Percentiles rank a stretch among this genome's conserved stretches.
Evolutionary conservation across 2,888 invertebrate species (phyloP).

Genomic region (Drosophila limbata): DNA sequence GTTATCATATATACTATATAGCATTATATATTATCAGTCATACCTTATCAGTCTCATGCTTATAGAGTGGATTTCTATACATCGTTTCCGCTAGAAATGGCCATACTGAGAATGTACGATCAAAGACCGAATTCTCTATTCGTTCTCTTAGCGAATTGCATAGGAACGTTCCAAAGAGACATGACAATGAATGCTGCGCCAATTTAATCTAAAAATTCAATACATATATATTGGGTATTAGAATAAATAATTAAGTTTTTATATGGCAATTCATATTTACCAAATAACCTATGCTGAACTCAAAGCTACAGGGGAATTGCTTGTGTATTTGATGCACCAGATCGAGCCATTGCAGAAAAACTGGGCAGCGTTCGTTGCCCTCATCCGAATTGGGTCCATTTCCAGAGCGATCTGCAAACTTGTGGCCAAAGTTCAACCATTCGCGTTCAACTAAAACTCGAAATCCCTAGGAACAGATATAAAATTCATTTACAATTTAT

Average conservation of each 20-base stretch:
- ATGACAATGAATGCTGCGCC: constrained; percentile 97
- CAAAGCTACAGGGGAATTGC: constrained; percentile 97
- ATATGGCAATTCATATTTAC: constrained; percentile 86
- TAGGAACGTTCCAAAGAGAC: constrained; percentile 98
- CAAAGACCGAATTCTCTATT: constrained; percentile 87
- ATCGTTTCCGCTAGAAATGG: constrained; percentile 91
- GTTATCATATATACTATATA: neutral
- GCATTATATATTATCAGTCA: constrained; percentile 6
- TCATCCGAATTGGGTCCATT: constrained; percentile 93
- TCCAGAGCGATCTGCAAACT: constrained; percentile 97
- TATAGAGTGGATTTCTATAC: constrained; percentile 95
- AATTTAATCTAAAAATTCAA: constrained; percentile 91
- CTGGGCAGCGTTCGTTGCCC: constrained; percentile 97
- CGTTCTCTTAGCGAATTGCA: constrained; percentile 94
- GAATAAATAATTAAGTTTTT: neutral
- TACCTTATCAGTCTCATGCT: constrained; percentile 85
- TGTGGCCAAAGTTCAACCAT: constrained; percentile 99
- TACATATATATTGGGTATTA: neutral
- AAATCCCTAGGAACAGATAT: constrained; percentile 90
- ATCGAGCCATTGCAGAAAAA: constrained; percentile 99
- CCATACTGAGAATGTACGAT: constrained; percentile 94
- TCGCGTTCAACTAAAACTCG: constrained; percentile 96
- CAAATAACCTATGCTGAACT: constrained; percentile 97
- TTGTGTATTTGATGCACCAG: constrained; percentile 95
- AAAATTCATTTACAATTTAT: neutral